phyloP scores from a whole-genome alignment of 2,888 invertebrate species.

The Tinea pellionella region DNA sequence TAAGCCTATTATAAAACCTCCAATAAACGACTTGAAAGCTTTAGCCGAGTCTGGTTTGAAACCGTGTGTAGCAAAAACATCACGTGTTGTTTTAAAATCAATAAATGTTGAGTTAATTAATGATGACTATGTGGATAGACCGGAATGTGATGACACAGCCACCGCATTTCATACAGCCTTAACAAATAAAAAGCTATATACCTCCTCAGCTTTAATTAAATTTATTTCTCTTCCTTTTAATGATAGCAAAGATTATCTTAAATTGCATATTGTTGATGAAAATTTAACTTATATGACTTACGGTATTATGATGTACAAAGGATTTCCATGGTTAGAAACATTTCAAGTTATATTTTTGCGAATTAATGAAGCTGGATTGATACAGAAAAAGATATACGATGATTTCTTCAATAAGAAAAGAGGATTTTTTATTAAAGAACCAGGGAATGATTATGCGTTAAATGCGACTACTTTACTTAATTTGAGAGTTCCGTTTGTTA shows the following conservation, averaged over 20 bases:
- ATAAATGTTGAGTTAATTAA: slow-evolving; percentile 10
- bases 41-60: neutral
- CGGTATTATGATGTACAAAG: slow-evolving; percentile 16
- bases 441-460: neutral
- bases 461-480: neutral
- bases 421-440: slow-evolving; percentile 1
- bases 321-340: slow-evolving; percentile 15
- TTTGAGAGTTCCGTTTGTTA: slow-evolving; percentile 11
- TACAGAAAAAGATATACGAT: slow-evolving; percentile 5
- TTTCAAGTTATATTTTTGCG: slow-evolving; percentile 12
- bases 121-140: neutral
- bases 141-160: slow-evolving; percentile 13
- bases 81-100: neutral
- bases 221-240: slow-evolving; percentile 15
- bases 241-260: neutral
- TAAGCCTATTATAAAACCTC: neutral
- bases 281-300: slow-evolving; percentile 14
- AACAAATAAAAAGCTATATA: slow-evolving; percentile 11
- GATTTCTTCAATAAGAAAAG: neutral
- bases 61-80: neutral
- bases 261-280: slow-evolving; percentile 16
- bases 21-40: neutral
- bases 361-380: slow-evolving; percentile 17
- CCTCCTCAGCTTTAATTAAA: slow-evolving; percentile 7
- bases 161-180: slow-evolving; percentile 7